Percentiles rank a stretch among this genome's conserved stretches.
Evolutionary conservation across 2,888 invertebrate genomes (phyloP).

Genomic region (Meiosimyza platycephala): DNA sequence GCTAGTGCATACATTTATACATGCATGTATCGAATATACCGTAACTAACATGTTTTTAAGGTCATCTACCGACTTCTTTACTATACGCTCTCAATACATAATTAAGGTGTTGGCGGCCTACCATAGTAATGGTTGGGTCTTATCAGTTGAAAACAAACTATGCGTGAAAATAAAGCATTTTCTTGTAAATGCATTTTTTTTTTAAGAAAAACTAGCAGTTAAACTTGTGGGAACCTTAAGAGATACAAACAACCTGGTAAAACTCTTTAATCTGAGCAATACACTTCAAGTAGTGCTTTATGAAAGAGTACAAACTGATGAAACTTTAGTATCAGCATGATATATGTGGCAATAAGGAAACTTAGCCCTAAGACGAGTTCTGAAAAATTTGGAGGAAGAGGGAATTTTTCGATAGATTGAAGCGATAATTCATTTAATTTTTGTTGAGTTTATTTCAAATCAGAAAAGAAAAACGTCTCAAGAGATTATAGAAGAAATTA

Average conservation of each 20-base stretch:
- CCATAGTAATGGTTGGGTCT: neutral
- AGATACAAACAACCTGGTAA: neutral
- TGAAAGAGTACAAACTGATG: neutral
- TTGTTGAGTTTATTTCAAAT: too few relatives aligned
- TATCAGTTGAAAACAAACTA: slow-evolving; percentile 12
- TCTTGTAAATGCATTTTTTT: neutral
- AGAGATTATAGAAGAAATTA: too few relatives aligned
- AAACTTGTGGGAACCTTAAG: neutral
- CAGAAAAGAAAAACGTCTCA: too few relatives aligned
- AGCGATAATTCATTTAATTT: too few relatives aligned
- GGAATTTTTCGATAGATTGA: too few relatives aligned
- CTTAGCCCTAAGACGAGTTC: too few relatives aligned
- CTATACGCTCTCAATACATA: slow-evolving; percentile 38
- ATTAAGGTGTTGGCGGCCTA: slow-evolving; percentile 13
- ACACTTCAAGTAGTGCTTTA: neutral
- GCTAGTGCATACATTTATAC: too few relatives aligned
- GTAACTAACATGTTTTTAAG: slow-evolving; percentile 22
- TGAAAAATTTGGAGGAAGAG: too few relatives aligned
- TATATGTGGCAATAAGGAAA: too few relatives aligned
- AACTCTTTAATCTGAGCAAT: neutral
- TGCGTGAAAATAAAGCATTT: slow-evolving; percentile 7
- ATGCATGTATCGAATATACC: too few relatives aligned
- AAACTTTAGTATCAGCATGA: too few relatives aligned
- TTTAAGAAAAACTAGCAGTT: neutral
- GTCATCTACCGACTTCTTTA: slow-evolving; percentile 40